Conservation (phyloP, 1,140 invertebrate genomes). For the Drosophila santomea region DNA sequence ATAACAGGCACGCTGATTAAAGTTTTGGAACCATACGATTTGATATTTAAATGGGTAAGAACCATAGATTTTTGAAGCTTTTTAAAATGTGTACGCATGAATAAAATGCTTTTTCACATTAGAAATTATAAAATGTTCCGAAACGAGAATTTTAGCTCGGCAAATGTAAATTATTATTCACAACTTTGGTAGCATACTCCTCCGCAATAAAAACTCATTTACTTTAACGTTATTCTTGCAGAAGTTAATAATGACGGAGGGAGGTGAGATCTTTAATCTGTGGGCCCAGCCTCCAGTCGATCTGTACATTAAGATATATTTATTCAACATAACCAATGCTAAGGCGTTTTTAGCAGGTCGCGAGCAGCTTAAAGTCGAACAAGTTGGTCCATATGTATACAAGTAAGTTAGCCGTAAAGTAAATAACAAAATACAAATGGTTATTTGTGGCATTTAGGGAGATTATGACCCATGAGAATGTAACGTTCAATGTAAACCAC, state of each 20-base stretch:
- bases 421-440: neutral
- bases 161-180: too few relatives aligned
- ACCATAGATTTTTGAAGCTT: too few relatives aligned
- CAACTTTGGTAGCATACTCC: too few relatives aligned
- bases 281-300: slow-evolving; percentile 94
- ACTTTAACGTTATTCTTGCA: slow-evolving; percentile 79
- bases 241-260: slow-evolving; percentile 90
- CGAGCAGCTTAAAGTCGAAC: slow-evolving; percentile 90
- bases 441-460: slow-evolving; percentile 86
- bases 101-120: too few relatives aligned
- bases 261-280: slow-evolving; percentile 92
- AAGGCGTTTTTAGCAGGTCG: slow-evolving; percentile 90
- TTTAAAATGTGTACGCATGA: too few relatives aligned
- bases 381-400: slow-evolving; percentile 96
- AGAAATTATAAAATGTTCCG: too few relatives aligned
- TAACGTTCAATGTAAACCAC: slow-evolving; percentile 90
- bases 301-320: slow-evolving; percentile 92
- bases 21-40: too few relatives aligned
- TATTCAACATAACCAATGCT: slow-evolving; percentile 95
- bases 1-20: too few relatives aligned
- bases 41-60: too few relatives aligned
- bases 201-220: too few relatives aligned
- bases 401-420: slow-evolving; percentile 87
- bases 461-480: slow-evolving; percentile 88
- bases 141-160: too few relatives aligned